Evolutionary conservation across 2,797 vertebrate species (phyloP), one percentile per base, ranked within the genome.

Genomic region (Tragopan temminckii): DNA sequence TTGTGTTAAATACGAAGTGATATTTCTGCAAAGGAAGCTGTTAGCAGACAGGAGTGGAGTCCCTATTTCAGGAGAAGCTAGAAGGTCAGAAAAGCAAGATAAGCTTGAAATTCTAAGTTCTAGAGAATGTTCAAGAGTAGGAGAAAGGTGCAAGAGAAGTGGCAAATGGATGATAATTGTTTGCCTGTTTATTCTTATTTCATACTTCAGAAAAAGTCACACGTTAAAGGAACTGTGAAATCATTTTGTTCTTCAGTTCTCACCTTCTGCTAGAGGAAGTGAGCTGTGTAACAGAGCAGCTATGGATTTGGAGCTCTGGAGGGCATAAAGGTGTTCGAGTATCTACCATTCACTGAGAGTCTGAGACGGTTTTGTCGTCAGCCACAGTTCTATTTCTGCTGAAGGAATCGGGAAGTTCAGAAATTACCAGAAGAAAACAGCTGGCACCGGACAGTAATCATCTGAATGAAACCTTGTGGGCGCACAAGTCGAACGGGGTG

Each of bases 401-500:
- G 0, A 9, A 6, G 42, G 3, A 0, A 1, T 5, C 7, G 0
- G 40, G 3, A 13, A 9, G 11, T 9, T 42, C 35, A 5, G 59
- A 14, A 15, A 14, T 0, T 5, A 27, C 13, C 29, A 0, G 42
- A 7, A 6, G 40, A 1, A 7, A 25, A 1, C 13, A n/a, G 48
- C 25, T n/a, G 0, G 58, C 3, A 61, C 46, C 23, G 75, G 36
- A 40, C 21, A 27, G 6, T 1, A 1, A 0, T 7, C 11, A 1
- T 21, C 0, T 3, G 25, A 7, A 24, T 10, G 25, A 9, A 8
- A 11, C 6, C 24, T 2, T 52, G 1, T 7, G 50, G 46, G 4
- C 2, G 11, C 0, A 1, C 0, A 1, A 14, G 21, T 2, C 1
- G 16, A 29, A 10, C 0, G 53, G 0, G 11, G 40, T 1, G 19